Percentiles rank a stretch among this genome's conserved stretches.
These are phyloP conservation scores for Subanguina moxae DNA, from an alignment of 1,140 invertebrate genomes.

Conservation along the genomic window DNA sequence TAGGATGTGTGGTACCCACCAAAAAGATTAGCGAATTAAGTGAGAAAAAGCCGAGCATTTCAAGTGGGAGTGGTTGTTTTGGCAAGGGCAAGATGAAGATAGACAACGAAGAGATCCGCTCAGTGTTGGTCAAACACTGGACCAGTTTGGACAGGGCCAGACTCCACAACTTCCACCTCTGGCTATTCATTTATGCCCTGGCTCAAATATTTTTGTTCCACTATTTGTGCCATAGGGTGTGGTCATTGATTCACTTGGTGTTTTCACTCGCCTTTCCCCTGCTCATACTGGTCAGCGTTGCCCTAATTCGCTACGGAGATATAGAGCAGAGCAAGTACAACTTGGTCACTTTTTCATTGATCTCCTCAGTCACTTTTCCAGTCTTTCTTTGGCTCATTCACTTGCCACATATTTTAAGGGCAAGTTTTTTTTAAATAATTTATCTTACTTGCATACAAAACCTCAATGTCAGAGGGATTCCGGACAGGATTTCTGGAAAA, in stretches of 20 bases:
- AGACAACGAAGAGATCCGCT: constrained; percentile 48
- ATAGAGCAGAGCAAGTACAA: constrained; percentile 41
- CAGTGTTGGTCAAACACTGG: constrained; percentile 53
- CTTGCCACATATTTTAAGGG: constrained; percentile 46
- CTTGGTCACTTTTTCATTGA: constrained; percentile 48
- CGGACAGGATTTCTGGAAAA: no score
- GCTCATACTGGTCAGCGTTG: constrained; percentile 47
- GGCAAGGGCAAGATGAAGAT: constrained; percentile 13
- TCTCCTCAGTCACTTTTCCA: constrained; percentile 47
- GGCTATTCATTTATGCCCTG: constrained; percentile 55
- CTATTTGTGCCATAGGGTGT: constrained; percentile 48
- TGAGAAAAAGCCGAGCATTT: no score
- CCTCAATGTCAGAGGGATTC: no score
- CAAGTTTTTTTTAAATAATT: constrained; percentile 16
- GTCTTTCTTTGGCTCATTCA: constrained; percentile 52
- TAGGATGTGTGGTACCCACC: no score
- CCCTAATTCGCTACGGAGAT: constrained; percentile 50
- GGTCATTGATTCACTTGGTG: constrained; percentile 41
- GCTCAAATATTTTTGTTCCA: constrained; percentile 57
- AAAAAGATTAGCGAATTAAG: no score
- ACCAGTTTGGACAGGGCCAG: constrained; percentile 51
- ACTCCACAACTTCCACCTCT: constrained; percentile 58
- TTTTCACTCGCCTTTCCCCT: constrained; percentile 43
- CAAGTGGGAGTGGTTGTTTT: background rate
- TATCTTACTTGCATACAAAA: constrained; percentile 8